These are phyloP conservation scores for Anas platyrhynchos DNA, from an alignment of 2,113 vertebrate genomes.

Conservation along the genomic window DNA sequence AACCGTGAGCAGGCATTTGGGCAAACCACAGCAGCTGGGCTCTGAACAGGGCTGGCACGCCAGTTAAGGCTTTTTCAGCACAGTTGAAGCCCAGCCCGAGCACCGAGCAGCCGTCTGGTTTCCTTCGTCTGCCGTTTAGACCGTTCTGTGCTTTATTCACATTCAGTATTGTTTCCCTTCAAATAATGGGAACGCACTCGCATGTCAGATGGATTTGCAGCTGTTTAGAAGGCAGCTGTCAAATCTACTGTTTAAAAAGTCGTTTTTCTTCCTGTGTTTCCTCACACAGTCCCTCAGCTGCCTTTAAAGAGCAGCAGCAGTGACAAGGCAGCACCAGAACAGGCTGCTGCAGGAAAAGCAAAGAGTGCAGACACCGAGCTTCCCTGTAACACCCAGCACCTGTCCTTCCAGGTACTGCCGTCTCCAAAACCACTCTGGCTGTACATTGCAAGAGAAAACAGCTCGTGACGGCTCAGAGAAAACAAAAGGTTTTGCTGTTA, in stretches of 20 bases:
- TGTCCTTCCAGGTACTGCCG: background rate
- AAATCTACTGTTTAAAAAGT: background rate
- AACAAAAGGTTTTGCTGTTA: background rate
- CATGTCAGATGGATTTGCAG: accelerated
- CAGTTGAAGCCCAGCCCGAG: background rate
- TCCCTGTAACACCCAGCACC: background rate
- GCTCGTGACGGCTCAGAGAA: background rate
- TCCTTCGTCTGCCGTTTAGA: background rate
- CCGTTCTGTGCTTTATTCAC: background rate
- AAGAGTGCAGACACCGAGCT: no score
- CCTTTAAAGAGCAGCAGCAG: background rate
- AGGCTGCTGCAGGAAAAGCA: background rate
- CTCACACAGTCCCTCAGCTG: background rate
- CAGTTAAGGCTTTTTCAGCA: background rate
- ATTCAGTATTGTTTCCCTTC: background rate
- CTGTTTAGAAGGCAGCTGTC: background rate
- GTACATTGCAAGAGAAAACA: no score
- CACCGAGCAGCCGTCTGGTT: background rate
- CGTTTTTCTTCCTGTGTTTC: background rate
- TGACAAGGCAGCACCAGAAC: no score
- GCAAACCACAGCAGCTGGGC: background rate
- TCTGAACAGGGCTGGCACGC: accelerated
- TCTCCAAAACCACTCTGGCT: no score
- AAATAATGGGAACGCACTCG: background rate
- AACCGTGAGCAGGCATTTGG: background rate